Conservation (phyloP, 2,113 vertebrate species). For the Gymnobelideus leadbeateri region DNA sequence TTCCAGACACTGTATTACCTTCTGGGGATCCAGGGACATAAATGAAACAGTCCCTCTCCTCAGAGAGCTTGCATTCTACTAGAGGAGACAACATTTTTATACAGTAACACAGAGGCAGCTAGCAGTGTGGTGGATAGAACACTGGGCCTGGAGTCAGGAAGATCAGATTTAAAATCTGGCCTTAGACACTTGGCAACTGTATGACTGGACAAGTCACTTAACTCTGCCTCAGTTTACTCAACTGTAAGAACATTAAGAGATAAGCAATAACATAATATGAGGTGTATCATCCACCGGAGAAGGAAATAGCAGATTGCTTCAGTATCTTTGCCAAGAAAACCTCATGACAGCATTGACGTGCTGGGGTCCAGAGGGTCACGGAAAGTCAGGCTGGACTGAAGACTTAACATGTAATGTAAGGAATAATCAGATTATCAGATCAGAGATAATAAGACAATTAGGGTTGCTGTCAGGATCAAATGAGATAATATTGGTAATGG, state of each 20-base stretch:
- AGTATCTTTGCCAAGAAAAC: not conserved
- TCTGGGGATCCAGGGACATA: not conserved
- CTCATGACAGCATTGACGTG: too few species aligned
- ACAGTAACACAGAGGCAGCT: not conserved
- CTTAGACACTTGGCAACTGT: not conserved
- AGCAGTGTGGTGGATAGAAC: rapidly evolving
- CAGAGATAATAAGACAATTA: too few species aligned
- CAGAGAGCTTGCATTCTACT: not conserved
- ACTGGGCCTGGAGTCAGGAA: not conserved
- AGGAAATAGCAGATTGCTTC: not conserved
- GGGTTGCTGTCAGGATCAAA: not conserved
- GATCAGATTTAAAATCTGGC: not conserved
- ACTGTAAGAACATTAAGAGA: too few species aligned
- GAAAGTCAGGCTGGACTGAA: not conserved
- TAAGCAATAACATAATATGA: not conserved
- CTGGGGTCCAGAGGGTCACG: too few species aligned
- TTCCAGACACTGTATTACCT: not conserved
- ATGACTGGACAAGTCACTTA: not conserved
- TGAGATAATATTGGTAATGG: not conserved
- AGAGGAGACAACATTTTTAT: not conserved
- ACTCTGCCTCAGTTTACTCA: too few species aligned
- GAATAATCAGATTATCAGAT: not conserved
- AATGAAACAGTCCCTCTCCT: not conserved
- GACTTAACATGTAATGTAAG: not conserved
- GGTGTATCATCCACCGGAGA: too few species aligned